These are phyloP conservation scores for Criorhina ranunculi DNA, from an alignment of 2,888 invertebrate species.

Conservation along the genomic window DNA sequence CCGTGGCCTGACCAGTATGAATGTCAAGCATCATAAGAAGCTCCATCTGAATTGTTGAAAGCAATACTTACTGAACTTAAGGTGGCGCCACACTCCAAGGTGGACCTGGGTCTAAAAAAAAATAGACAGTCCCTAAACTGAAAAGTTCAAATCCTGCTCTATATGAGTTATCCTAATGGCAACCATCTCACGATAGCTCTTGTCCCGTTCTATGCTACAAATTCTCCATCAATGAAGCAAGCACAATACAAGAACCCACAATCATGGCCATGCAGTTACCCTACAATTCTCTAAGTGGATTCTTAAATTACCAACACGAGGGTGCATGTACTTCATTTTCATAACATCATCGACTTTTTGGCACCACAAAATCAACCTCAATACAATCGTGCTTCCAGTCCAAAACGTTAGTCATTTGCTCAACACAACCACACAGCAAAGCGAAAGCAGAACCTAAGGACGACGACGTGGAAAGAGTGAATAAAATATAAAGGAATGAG, in stretches of 20 bases:
- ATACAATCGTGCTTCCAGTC: conserved; percentile 16
- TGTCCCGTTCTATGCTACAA: too few species aligned
- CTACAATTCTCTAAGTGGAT: conserved; percentile 32
- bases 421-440: conserved; percentile 15
- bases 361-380: conserved; percentile 56
- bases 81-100: too few species aligned
- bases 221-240: neutral
- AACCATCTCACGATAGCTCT: too few species aligned
- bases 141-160: too few species aligned
- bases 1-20: too few species aligned
- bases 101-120: too few species aligned
- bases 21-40: too few species aligned
- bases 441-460: conserved; percentile 2
- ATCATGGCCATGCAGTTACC: conserved; percentile 25
- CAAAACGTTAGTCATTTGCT: conserved; percentile 30
- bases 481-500: conserved; percentile 42
- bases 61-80: too few species aligned
- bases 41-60: too few species aligned
- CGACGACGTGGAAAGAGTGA: too few species aligned
- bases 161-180: neutral
- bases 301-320: conserved; percentile 49
- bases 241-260: conserved; percentile 16
- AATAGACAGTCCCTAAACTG: too few species aligned
- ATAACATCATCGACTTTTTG: conserved; percentile 57
- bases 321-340: conserved; percentile 47